Conservation (phyloP, 2,888 invertebrate species). For the Cephus spinipes region DNA sequence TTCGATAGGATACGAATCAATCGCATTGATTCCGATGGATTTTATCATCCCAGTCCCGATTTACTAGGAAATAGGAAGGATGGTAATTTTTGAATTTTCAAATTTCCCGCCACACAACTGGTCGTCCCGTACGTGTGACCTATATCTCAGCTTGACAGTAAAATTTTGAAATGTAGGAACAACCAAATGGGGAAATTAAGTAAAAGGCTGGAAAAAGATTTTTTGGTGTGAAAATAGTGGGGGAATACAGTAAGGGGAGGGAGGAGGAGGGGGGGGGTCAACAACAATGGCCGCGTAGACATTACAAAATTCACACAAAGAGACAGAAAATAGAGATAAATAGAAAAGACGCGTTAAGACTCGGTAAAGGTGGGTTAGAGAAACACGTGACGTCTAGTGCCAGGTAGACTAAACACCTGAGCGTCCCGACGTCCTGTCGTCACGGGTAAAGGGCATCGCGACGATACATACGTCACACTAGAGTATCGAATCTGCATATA, state of each 20-base stretch:
- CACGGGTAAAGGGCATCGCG: neutral
- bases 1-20: neutral
- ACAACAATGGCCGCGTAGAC: neutral
- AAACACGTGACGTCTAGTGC: neutral
- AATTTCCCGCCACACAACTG: neutral
- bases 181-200: neutral
- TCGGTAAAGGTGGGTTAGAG: neutral
- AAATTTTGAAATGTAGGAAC: neutral
- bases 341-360: neutral
- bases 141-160: neutral
- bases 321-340: neutral
- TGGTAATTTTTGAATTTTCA: neutral
- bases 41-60: neutral
- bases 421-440: neutral
- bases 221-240: neutral
- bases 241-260: neutral
- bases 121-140: neutral
- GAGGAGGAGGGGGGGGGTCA: no score
- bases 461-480: neutral
- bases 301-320: neutral
- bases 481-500: neutral
- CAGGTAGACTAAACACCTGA: neutral
- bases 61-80: neutral
- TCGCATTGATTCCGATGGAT: neutral
- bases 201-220: neutral